Evolutionary conservation across 2,797 vertebrate genomes (phyloP).

Genomic region (Podarcis siculus): DNA sequence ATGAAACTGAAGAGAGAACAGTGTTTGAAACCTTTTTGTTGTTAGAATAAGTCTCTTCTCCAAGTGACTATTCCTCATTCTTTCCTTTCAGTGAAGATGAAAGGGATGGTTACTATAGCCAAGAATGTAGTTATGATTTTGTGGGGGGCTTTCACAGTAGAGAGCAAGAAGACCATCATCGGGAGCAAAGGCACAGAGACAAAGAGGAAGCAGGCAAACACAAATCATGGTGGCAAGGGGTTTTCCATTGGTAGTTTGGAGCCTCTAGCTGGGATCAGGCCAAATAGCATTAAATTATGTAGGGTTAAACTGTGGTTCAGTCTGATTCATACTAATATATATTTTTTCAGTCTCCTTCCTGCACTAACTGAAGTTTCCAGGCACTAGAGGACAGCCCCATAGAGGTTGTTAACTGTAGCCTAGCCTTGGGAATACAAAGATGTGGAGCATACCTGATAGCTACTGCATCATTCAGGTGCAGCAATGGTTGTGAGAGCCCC

Average conservation of each 20-base stretch:
- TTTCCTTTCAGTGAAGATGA: constrained; percentile 65
- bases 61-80: neutral
- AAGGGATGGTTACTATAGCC: constrained; percentile 73
- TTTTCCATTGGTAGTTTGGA: accelerated
- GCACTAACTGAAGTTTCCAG: neutral
- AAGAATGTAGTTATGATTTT: constrained; percentile 74
- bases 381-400: too few species aligned
- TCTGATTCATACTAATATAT: neutral
- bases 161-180: constrained; percentile 75
- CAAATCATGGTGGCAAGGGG: constrained; percentile 75
- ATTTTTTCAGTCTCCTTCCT: neutral
- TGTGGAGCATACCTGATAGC: neutral
- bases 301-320: neutral
- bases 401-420: neutral
- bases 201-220: constrained; percentile 78
- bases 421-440: neutral
- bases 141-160: constrained; percentile 74
- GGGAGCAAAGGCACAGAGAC: constrained; percentile 73
- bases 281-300: accelerated
- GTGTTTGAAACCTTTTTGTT: accelerated
- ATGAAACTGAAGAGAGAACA: neutral
- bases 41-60: neutral
- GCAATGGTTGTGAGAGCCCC: neutral
- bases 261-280: neutral
- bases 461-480: neutral